phyloP scores from a whole-genome alignment of 1,140 invertebrate genomes.

The Lysiphlebus fabarum region DNA sequence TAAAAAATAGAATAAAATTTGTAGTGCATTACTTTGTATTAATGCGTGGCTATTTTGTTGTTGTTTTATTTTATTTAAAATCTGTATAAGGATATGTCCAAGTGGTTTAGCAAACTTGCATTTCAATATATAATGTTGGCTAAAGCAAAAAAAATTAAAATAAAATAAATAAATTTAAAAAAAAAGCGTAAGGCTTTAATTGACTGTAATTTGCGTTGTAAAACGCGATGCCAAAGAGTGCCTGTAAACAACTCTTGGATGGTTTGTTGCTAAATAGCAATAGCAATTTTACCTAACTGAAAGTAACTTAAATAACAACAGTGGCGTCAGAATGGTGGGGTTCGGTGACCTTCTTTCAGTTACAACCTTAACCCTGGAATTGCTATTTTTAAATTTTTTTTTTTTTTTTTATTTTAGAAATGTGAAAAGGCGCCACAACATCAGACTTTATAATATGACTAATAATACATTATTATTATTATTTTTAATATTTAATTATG shows the following conservation, averaged over 20 bases:
- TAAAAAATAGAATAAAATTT: too few relatives aligned
- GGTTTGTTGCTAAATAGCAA: too few relatives aligned
- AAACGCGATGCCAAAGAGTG: conserved; percentile 32
- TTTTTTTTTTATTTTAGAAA: too few relatives aligned
- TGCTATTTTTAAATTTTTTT: conserved; percentile 15
- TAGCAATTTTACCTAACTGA: too few relatives aligned
- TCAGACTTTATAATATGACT: too few relatives aligned
- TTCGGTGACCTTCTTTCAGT: conserved; percentile 8
- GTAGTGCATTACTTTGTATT: too few relatives aligned
- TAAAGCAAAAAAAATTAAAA: conserved; percentile 23
- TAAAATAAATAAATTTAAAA: too few relatives aligned
- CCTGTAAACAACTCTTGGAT: conserved; percentile 38
- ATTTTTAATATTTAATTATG: too few relatives aligned
- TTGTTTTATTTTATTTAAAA: too few relatives aligned
- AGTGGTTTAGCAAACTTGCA: background rate
- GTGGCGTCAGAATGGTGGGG: background rate
- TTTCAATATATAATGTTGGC: conserved; percentile 30
- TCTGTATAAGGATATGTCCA: background rate
- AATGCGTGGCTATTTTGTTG: too few relatives aligned
- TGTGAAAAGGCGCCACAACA: too few relatives aligned
- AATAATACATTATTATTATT: too few relatives aligned
- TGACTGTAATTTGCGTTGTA: conserved; percentile 44
- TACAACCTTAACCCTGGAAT: conserved; percentile 41
- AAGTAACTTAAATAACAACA: background rate
- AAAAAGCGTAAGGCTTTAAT: conserved; percentile 37